Percentiles rank a stretch among this genome's conserved stretches.
Conservation (phyloP, 2,797 vertebrate species). For the Muscicapa comitata region DNA sequence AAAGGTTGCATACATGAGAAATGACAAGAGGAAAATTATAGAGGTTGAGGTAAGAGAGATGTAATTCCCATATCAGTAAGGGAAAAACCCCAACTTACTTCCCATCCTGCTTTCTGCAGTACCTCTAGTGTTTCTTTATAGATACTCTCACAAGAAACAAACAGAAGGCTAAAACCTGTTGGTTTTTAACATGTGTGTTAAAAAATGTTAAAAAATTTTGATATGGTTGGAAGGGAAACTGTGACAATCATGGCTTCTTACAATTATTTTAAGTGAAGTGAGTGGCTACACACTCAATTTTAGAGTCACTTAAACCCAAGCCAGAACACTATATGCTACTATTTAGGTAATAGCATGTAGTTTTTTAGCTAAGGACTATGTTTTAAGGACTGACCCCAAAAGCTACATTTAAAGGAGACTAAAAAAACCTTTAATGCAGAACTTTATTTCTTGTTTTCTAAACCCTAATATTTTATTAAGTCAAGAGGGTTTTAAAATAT, state of each 20-base stretch:
- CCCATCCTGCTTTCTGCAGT: background rate
- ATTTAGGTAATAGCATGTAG: background rate
- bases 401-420: background rate
- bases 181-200: background rate
- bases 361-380: background rate
- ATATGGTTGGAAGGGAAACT: background rate
- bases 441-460: background rate
- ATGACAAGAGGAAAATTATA: background rate
- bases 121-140: background rate
- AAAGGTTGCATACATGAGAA: background rate
- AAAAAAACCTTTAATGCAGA: background rate
- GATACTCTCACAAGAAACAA: background rate
- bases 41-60: background rate
- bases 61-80: background rate
- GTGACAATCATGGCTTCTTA: background rate
- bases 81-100: background rate
- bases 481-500: background rate
- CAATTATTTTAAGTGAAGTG: background rate
- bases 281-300: background rate
- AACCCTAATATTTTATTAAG: background rate
- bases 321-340: background rate
- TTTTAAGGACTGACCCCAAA: background rate
- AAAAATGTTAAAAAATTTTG: background rate
- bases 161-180: background rate
- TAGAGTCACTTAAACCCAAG: background rate